phyloP scores from a whole-genome alignment of 2,797 vertebrate genomes.

The Phalloptychus januarius region DNA sequence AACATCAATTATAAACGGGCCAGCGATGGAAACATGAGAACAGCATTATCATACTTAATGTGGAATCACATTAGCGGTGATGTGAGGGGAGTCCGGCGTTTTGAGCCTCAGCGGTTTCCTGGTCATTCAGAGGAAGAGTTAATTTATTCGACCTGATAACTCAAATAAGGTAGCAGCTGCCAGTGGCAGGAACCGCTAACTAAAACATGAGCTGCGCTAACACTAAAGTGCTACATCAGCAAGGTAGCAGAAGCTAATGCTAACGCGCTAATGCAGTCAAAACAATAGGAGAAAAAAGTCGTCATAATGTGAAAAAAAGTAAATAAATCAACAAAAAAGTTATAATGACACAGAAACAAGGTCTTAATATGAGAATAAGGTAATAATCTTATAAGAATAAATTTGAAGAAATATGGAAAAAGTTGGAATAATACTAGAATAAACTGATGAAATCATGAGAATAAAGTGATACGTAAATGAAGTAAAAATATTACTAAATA shows the following conservation, averaged over 20 bases:
- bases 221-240: not conserved
- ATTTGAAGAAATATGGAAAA: too few relatives aligned
- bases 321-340: too few relatives aligned
- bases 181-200: not conserved
- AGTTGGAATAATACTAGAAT: too few relatives aligned
- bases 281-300: too few relatives aligned
- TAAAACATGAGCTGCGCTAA: not conserved
- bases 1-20: slow-evolving; percentile 53
- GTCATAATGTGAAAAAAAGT: too few relatives aligned
- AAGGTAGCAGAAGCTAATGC: not conserved
- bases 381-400: too few relatives aligned
- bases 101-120: slow-evolving; percentile 37
- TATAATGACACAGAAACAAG: too few relatives aligned
- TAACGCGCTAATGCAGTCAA: not conserved
- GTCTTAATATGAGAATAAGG: too few relatives aligned
- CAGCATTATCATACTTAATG: slow-evolving; percentile 62
- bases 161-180: not conserved
- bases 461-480: too few relatives aligned
- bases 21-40: slow-evolving; percentile 53
- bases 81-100: slow-evolving; percentile 30
- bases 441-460: too few relatives aligned
- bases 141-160: not conserved
- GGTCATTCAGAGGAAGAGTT: not conserved
- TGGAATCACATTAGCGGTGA: slow-evolving; percentile 50
- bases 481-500: too few relatives aligned